These are phyloP conservation scores for Drosophila mimica DNA, from an alignment of 2,888 invertebrate species.

Conservation along the genomic window DNA sequence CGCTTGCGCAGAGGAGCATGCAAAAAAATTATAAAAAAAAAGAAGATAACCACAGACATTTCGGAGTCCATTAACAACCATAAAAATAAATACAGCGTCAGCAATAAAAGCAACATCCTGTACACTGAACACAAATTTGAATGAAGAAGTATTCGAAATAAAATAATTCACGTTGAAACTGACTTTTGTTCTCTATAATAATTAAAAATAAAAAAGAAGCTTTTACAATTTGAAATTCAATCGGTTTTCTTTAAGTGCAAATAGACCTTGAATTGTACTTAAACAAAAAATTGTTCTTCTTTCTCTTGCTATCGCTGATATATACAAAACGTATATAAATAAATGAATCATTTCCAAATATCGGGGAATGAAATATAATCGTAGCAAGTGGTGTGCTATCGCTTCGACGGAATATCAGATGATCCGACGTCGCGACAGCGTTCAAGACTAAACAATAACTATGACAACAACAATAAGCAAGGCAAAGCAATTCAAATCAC, in stretches of 20 bases:
- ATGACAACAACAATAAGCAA: background rate
- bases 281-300: background rate
- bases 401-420: constrained; percentile 46
- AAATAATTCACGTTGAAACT: too few species aligned
- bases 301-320: background rate
- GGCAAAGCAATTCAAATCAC: constrained; percentile 32
- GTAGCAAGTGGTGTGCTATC: constrained; percentile 30
- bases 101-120: constrained; percentile 12
- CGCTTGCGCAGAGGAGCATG: constrained; percentile 62
- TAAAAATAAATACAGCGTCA: constrained; percentile 16
- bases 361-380: constrained; percentile 22
- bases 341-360: constrained; percentile 22
- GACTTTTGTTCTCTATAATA: background rate
- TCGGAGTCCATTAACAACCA: constrained; percentile 16
- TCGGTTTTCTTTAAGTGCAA: background rate
- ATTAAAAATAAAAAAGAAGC: background rate
- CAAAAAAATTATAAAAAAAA: constrained; percentile 35
- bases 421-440: constrained; percentile 13
- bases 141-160: background rate
- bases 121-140: background rate
- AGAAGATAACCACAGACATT: constrained; percentile 11
- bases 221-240: background rate
- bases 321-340: background rate
- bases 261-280: background rate
- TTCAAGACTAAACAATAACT: background rate